phyloP scores from a whole-genome alignment of 2,888 invertebrate genomes.

The Mesorhabditis belari region DNA sequence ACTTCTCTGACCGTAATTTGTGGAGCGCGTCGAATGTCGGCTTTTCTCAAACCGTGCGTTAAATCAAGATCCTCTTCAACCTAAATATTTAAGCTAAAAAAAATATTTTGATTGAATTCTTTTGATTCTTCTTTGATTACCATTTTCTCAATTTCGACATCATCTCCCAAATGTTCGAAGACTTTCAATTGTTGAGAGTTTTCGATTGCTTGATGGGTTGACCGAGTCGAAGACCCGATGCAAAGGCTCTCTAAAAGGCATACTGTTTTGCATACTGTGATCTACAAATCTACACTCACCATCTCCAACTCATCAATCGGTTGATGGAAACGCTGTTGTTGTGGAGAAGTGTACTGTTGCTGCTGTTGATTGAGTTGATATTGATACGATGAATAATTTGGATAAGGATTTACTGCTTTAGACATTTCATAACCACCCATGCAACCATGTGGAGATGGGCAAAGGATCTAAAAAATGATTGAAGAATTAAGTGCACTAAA shows the following conservation, averaged over 20 bases:
- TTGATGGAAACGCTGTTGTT: too few relatives aligned
- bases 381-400: too few relatives aligned
- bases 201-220: constrained; percentile 7
- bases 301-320: not conserved
- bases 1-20: not conserved
- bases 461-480: not conserved
- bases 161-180: not conserved
- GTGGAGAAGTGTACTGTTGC: too few relatives aligned
- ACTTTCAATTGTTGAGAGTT: not conserved
- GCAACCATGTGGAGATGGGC: not conserved
- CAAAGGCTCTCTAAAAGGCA: constrained; percentile 24
- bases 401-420: too few relatives aligned
- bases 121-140: too few relatives aligned
- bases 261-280: not conserved
- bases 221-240: constrained; percentile 22
- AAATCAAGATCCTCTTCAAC: not conserved
- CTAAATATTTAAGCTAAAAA: too few relatives aligned
- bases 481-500: not conserved
- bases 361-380: too few relatives aligned
- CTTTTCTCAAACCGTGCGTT: not conserved
- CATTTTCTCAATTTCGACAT: not conserved
- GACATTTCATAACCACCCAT: not conserved
- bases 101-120: too few relatives aligned
- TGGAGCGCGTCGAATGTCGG: not conserved
- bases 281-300: not conserved